phyloP scores from a whole-genome alignment of 2,797 vertebrate species.

The Crocidura indochinensis region DNA sequence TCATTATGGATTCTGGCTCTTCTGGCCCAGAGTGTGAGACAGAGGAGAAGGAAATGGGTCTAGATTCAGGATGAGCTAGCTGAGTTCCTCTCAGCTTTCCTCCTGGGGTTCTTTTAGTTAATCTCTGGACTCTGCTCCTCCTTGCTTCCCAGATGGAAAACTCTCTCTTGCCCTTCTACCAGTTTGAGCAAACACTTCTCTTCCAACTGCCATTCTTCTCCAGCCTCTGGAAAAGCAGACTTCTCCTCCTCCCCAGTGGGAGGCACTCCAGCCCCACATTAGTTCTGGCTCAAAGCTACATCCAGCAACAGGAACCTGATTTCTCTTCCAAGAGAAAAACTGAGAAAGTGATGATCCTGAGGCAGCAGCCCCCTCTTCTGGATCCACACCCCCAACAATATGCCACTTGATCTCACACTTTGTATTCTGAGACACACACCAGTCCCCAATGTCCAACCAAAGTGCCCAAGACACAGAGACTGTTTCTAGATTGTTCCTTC shows the following conservation, averaged over 20 bases:
- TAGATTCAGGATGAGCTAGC: too few relatives aligned
- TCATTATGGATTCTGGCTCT: not conserved
- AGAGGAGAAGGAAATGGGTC: not conserved
- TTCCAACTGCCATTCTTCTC: too few relatives aligned
- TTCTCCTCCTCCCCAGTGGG: too few relatives aligned
- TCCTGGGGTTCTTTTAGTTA: not conserved
- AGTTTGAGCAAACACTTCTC: too few relatives aligned
- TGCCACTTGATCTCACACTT: not conserved
- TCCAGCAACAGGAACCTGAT: not conserved
- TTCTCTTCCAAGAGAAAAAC: not conserved
- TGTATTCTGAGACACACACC: not conserved
- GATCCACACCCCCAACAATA: not conserved
- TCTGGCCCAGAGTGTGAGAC: not conserved
- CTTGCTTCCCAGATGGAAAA: too few relatives aligned
- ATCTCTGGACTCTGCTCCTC: too few relatives aligned
- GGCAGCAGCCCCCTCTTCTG: too few relatives aligned
- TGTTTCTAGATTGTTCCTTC: not conserved
- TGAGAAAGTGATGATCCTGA: rapidly evolving
- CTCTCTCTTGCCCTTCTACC: too few relatives aligned
- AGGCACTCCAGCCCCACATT: too few relatives aligned
- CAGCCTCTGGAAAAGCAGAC: too few relatives aligned
- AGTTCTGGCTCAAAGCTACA: too few relatives aligned
- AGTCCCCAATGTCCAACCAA: not conserved
- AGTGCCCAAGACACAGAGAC: not conserved
- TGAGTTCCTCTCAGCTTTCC: not conserved